Evolutionary conservation across 2,797 vertebrate species (phyloP).

Genomic region (Chloroceryle inda): DNA sequence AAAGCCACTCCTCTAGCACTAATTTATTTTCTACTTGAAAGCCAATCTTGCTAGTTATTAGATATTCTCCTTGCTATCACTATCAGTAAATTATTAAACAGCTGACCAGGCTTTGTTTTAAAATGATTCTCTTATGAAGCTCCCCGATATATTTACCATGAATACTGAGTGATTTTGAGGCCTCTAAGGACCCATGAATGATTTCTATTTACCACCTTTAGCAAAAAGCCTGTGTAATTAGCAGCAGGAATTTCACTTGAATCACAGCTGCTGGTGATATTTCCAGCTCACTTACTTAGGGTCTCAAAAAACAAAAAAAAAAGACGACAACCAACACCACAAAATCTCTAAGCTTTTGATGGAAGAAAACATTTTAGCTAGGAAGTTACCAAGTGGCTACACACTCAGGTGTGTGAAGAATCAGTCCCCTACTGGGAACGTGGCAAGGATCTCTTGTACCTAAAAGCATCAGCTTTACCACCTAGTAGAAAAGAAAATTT

Average conservation of each 20-base stretch:
- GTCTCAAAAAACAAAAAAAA: neutral
- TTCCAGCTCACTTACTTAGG: constrained; percentile 36
- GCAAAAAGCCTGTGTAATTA: constrained; percentile 78
- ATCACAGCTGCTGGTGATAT: constrained; percentile 24
- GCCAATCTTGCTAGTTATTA: constrained; percentile 79
- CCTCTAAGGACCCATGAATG: constrained; percentile 73
- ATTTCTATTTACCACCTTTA: constrained; percentile 80
- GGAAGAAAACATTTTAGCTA: constrained; percentile 5
- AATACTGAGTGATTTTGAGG: constrained; percentile 74
- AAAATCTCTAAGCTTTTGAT: neutral
- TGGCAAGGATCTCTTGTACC: neutral
- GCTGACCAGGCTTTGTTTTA: constrained; percentile 84
- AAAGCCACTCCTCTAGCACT: constrained; percentile 50
- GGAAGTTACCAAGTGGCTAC: neutral
- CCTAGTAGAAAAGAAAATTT: neutral
- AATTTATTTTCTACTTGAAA: constrained; percentile 81
- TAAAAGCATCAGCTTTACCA: constrained; percentile 11
- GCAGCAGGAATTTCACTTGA: constrained; percentile 61
- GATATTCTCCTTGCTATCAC: constrained; percentile 79
- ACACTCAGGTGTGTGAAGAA: neutral
- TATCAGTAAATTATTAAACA: constrained; percentile 84
- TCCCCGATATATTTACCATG: constrained; percentile 77
- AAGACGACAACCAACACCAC: neutral
- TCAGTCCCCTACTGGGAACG: neutral
- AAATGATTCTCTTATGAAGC: constrained; percentile 79